These are phyloP conservation scores for Agelastica alni DNA, from an alignment of 2,888 invertebrate genomes.

Conservation along the genomic window DNA sequence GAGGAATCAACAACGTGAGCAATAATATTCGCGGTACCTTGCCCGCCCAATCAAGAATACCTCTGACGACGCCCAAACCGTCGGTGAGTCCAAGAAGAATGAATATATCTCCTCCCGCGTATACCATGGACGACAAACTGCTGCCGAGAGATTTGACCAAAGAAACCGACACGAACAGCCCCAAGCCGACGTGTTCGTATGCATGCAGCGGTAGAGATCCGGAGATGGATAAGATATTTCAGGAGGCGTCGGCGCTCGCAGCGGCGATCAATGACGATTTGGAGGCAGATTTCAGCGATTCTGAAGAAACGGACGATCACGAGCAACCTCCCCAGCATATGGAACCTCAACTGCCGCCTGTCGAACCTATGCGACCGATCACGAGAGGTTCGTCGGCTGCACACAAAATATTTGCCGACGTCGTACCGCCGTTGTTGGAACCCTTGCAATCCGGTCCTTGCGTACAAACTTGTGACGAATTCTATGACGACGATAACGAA, in stretches of 20 bases:
- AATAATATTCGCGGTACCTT: constrained; percentile 6
- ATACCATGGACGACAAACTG: constrained; percentile 17
- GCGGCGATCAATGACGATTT: background rate
- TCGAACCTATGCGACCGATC: background rate
- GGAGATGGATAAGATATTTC: constrained; percentile 12
- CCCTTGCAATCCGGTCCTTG: background rate
- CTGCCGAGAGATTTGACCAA: background rate
- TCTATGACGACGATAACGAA: background rate
- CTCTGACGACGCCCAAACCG: constrained; percentile 37
- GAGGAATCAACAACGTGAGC: background rate
- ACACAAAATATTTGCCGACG: constrained; percentile 1
- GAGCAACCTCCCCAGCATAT: background rate
- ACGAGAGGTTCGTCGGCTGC: background rate
- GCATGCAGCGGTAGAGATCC: constrained; percentile 6
- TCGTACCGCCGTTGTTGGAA: background rate
- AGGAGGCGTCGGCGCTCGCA: constrained; percentile 11
- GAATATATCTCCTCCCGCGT: constrained; percentile 27
- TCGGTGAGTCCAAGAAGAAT: constrained; percentile 35
- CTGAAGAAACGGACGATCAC: background rate
- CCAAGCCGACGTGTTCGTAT: background rate
- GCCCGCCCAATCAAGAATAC: constrained; percentile 35
- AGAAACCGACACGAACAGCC: background rate
- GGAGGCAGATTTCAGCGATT: background rate
- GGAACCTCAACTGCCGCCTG: background rate
- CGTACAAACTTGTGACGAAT: background rate